Evolutionary conservation across 2,113 vertebrate genomes (phyloP).

Genomic region (Cercocebus atys): DNA sequence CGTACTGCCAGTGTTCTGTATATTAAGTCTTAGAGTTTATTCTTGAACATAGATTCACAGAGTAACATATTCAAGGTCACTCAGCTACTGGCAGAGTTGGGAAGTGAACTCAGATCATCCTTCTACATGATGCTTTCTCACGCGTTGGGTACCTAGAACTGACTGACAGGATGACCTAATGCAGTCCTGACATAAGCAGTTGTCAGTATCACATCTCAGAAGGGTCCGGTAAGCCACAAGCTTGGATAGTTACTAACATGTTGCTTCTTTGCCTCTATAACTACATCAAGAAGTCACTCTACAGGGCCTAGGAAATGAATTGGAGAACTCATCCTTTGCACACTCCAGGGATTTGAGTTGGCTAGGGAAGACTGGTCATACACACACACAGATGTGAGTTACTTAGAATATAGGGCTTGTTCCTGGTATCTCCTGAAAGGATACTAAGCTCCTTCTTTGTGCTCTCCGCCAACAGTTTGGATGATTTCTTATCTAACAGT

Average conservation of each 20-base stretch:
- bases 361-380: background rate
- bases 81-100: background rate
- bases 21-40: conserved; percentile 23
- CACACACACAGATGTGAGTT: background rate
- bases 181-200: background rate
- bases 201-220: background rate
- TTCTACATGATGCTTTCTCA: background rate
- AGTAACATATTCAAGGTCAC: background rate
- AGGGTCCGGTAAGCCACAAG: background rate
- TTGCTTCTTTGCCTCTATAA: background rate
- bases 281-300: background rate
- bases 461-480: background rate
- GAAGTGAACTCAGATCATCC: background rate
- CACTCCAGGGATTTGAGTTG: background rate
- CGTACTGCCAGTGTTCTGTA: background rate
- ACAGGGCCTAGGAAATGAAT: background rate
- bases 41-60: background rate
- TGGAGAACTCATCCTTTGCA: background rate
- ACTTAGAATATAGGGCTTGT: background rate
- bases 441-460: background rate
- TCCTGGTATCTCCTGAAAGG: background rate
- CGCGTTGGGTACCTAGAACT: background rate
- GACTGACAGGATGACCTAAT: background rate
- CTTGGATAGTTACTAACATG: background rate
- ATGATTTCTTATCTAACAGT: background rate